These are phyloP conservation scores for Mesoligia furuncula DNA, from an alignment of 2,888 invertebrate species.

Conservation along the genomic window DNA sequence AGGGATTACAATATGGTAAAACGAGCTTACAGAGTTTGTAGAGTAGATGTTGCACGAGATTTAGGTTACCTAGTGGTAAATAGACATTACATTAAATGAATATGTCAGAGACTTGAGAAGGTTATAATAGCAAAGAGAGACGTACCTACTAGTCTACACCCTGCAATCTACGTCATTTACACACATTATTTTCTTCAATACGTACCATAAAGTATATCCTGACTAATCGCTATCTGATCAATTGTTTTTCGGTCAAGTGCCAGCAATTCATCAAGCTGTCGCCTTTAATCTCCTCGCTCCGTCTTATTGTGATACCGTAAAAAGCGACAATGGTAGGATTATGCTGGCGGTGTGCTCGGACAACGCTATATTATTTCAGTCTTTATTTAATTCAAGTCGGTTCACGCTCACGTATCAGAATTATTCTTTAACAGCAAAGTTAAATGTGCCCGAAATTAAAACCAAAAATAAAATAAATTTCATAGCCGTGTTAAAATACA, in stretches of 20 bases:
- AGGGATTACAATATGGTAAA: background rate
- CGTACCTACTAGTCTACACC: too few species aligned
- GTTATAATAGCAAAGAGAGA: background rate
- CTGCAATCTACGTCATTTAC: background rate
- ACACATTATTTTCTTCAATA: background rate
- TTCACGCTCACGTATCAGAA: background rate
- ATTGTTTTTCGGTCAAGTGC: background rate
- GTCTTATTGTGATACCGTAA: background rate
- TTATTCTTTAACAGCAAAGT: background rate
- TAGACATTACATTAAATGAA: too few species aligned
- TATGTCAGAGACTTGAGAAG: too few species aligned
- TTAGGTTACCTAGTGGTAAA: background rate
- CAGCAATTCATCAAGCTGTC: background rate
- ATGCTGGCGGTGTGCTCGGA: conserved; percentile 64
- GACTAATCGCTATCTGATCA: background rate
- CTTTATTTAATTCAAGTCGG: background rate
- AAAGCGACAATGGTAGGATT: conserved; percentile 54
- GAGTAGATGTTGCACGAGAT: background rate
- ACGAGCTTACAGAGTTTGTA: background rate
- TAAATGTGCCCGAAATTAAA: too few species aligned
- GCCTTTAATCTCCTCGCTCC: background rate
- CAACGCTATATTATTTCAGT: conserved; percentile 49
- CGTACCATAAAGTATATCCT: background rate
- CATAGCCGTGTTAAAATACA: too few species aligned
- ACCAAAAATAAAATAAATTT: too few species aligned